phyloP scores from a whole-genome alignment of 35 echinoderm and acorn worm species.

The Heliocidaris tuberculata region DNA sequence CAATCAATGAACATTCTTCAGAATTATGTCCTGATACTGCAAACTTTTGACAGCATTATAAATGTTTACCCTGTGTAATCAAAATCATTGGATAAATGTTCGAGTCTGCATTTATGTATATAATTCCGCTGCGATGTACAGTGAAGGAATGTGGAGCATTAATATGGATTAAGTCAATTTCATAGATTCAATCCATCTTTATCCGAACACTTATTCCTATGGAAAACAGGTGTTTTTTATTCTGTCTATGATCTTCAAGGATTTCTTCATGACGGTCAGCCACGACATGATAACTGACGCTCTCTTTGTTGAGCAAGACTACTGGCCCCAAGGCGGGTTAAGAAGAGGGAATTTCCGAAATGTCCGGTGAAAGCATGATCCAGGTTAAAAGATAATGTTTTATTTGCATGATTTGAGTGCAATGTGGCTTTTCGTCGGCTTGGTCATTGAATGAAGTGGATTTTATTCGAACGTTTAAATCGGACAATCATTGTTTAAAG shows the following conservation, averaged over 20 bases:
- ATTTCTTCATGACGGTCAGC: not conserved
- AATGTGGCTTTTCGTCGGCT: not conserved
- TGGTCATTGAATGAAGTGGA: not conserved
- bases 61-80: not conserved
- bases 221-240: not conserved
- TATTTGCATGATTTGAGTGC: not conserved
- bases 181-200: not conserved
- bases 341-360: not conserved
- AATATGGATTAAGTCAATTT: not conserved
- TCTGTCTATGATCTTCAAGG: not conserved
- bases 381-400: not conserved
- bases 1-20: not conserved
- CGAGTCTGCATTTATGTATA: not conserved
- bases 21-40: not conserved
- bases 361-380: not conserved
- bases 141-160: not conserved
- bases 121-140: not conserved
- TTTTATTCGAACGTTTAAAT: not conserved
- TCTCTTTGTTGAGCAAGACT: not conserved
- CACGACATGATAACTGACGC: not conserved
- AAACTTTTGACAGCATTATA: not conserved
- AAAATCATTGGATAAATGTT: not conserved
- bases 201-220: not conserved
- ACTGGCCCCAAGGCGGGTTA: not conserved
- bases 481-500: not conserved